These are phyloP conservation scores for Thunnus maccoyii DNA, from an alignment of 2,113 vertebrate genomes.

Conservation along the genomic window DNA sequence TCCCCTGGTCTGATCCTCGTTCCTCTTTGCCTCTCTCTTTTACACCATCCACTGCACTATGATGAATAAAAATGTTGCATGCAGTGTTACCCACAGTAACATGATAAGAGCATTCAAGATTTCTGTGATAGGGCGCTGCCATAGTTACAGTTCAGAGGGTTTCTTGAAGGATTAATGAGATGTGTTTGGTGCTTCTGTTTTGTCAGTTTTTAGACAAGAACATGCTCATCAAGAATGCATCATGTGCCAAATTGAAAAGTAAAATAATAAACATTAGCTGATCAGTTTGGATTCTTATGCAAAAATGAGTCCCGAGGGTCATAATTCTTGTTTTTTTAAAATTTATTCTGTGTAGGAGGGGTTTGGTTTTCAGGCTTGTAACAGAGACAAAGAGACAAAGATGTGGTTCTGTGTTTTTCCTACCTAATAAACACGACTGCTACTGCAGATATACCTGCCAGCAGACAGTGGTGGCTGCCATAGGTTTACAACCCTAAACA, in stretches of 20 bases:
- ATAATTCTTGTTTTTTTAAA: slow-evolving; percentile 23
- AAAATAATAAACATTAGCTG: slow-evolving; percentile 12
- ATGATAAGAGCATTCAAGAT: slow-evolving; percentile 30
- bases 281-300: neutral
- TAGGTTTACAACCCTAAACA: neutral
- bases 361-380: slow-evolving; percentile 17
- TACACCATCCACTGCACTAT: neutral
- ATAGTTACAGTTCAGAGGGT: slow-evolving; percentile 21
- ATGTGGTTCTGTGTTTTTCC: slow-evolving; percentile 13
- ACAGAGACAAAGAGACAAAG: neutral
- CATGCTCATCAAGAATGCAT: slow-evolving; percentile 44
- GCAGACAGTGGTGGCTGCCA: neutral
- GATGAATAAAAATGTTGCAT: slow-evolving; percentile 30
- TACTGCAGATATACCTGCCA: slow-evolving; percentile 3
- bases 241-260: slow-evolving; percentile 14
- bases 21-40: neutral
- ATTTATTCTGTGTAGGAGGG: slow-evolving; percentile 11
- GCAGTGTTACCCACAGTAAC: slow-evolving; percentile 24
- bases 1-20: neutral
- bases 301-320: slow-evolving; percentile 6
- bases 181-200: slow-evolving; percentile 20
- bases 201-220: slow-evolving; percentile 32
- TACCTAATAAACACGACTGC: slow-evolving; percentile 9
- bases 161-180: slow-evolving; percentile 27
- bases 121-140: slow-evolving; percentile 15